phyloP scores from a whole-genome alignment of 37 sponge, comb jelly and placozoan genomes.

The Halichondria panicea region DNA sequence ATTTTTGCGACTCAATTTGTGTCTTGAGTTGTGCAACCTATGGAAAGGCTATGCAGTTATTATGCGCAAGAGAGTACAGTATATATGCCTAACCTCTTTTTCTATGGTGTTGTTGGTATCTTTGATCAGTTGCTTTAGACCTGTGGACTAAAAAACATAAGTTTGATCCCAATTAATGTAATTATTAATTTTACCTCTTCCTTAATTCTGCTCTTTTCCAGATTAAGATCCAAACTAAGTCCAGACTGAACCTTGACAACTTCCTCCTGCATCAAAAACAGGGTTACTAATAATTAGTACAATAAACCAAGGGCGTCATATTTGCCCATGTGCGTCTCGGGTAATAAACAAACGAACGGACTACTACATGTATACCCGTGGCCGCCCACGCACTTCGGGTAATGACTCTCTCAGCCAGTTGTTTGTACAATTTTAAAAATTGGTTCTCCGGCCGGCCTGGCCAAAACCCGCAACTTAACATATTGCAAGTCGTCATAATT shows the following conservation, averaged over 20 bases:
- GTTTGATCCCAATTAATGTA: not conserved
- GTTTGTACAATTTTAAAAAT: too few species aligned
- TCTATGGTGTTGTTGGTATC: constrained; percentile 78
- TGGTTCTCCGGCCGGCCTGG: too few species aligned
- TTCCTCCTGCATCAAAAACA: constrained; percentile 60
- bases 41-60: not conserved
- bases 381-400: too few species aligned
- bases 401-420: too few species aligned
- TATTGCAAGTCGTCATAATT: too few species aligned
- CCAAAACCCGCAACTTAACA: too few species aligned
- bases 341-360: not conserved
- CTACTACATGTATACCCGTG: too few species aligned
- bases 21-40: constrained; percentile 77
- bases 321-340: not conserved
- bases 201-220: constrained; percentile 76
- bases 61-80: not conserved
- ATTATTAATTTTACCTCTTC: constrained; percentile 54
- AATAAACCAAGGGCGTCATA: not conserved
- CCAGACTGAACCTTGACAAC: constrained; percentile 63
- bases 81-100: constrained; percentile 28
- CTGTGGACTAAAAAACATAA: constrained; percentile 24
- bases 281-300: not conserved
- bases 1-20: constrained; percentile 74
- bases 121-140: constrained; percentile 54
- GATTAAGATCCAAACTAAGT: constrained; percentile 72